Percentiles rank a stretch among this genome's conserved stretches.
Evolutionary conservation across 2,888 invertebrate genomes (phyloP).

Genomic region (Crioceris asparagi): DNA sequence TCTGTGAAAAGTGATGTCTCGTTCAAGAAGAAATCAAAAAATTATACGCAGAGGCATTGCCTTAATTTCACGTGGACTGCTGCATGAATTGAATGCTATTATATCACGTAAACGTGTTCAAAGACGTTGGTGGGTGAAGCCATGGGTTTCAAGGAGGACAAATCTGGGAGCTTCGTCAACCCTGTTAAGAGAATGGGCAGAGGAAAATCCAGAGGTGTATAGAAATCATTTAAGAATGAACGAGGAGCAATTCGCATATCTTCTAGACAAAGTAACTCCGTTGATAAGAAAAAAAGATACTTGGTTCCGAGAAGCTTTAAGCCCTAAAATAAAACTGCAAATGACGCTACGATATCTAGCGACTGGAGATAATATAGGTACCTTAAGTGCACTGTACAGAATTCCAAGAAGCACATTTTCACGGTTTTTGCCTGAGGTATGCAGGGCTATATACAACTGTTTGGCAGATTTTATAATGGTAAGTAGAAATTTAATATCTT

Average conservation of each 20-base stretch:
- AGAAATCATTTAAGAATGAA: neutral
- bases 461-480: constrained; percentile 2
- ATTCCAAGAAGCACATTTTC: constrained; percentile 5
- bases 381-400: constrained; percentile 6
- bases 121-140: constrained; percentile 3
- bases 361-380: constrained; percentile 1
- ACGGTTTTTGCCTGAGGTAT: constrained; percentile 4
- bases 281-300: constrained; percentile 3
- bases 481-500: constrained; percentile 1
- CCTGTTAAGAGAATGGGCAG: neutral
- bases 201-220: neutral
- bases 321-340: constrained; percentile 1
- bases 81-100: neutral
- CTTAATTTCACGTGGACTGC: neutral
- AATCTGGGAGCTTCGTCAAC: neutral
- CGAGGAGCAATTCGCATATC: neutral
- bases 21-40: no score
- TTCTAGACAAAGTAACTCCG: constrained; percentile 1
- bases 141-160: neutral
- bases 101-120: constrained; percentile 1
- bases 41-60: neutral
- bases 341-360: constrained; percentile 2
- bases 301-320: constrained; percentile 1
- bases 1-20: no score
- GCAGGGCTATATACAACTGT: constrained; percentile 3